Percentiles rank a stretch among this genome's conserved stretches.
Conservation (phyloP, 2,888 invertebrate species). For the Callosobruchus maculatus region DNA sequence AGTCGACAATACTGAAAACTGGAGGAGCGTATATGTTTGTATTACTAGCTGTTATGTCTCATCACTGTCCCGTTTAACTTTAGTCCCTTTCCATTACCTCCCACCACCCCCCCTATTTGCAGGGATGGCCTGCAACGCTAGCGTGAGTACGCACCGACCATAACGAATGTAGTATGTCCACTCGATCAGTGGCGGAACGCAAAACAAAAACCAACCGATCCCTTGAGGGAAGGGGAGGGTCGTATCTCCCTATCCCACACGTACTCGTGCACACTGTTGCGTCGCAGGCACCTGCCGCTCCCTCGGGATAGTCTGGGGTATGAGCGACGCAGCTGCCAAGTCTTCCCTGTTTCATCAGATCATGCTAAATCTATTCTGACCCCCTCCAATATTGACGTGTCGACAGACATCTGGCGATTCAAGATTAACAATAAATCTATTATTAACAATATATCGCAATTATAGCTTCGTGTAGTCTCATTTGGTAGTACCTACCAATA, state of each 20-base stretch:
- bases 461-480: too few relatives aligned
- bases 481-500: too few relatives aligned
- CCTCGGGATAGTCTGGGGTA: neutral
- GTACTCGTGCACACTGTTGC: neutral
- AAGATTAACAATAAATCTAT: too few relatives aligned
- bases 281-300: neutral
- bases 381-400: too few relatives aligned
- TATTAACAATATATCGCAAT: too few relatives aligned
- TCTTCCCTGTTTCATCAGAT: neutral
- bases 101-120: neutral
- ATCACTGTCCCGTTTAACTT: neutral
- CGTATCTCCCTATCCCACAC: neutral
- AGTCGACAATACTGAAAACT: too few relatives aligned
- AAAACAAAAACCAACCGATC: neutral
- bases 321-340: neutral
- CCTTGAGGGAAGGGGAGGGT: neutral
- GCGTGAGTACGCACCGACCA: neutral
- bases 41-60: too few relatives aligned
- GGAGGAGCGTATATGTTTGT: too few relatives aligned
- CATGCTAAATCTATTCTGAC: too few relatives aligned
- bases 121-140: neutral
- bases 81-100: neutral
- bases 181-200: neutral
- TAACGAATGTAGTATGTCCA: neutral
- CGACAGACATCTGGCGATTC: too few relatives aligned